Evolutionary conservation across 2,797 vertebrate species (phyloP), one percentile per base, ranked within the genome.

Genomic region (Halcyon badia): DNA sequence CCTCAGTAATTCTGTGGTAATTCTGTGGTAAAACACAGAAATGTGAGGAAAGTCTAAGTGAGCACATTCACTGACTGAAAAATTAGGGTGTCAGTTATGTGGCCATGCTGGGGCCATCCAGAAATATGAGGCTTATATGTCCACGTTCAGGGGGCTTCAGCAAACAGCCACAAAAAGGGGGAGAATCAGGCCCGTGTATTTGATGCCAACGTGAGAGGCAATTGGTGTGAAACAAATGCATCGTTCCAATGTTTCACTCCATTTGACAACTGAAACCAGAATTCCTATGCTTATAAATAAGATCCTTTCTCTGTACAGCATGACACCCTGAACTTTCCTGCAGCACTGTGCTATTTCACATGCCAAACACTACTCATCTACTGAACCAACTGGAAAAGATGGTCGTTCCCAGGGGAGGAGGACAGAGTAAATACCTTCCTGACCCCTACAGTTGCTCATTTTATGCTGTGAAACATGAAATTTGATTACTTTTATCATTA

Each of bases 401-500:
- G 12, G 73, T 37, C 49, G 33, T 30, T 96, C 97, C 93, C 95
- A 44, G 69, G 93, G 92, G 97, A 97, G 83, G 52, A 97, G 90
- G 78, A 83, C 92, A 91, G 91, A 95, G 83, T 77, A 83, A 96
- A 95, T 96, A 75, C 82, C 96, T 97, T 96, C 87, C 94, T 97
- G 94, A 95, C 89, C 94, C 83, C 87, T 71, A 72, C 90, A 96
- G 95, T 92, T 89, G 78, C 96, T 97, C 97, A 91, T 96, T 96
- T 94, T 90, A 93, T 95, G 95, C 96, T 60, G 71, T 92, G 78
- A 94, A 97, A 95, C 94, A 94, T 94, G 90, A 85, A 92, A 91
- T 95, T 97, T 95, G 97, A 97, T 95, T 95, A 91, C 90, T 97
- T 94, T 96, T 97, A 94, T 97, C 97, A 93, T 97, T 97, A 93